phyloP scores from a whole-genome alignment of 2,797 vertebrate species.

The Lateolabrax maculatus region DNA sequence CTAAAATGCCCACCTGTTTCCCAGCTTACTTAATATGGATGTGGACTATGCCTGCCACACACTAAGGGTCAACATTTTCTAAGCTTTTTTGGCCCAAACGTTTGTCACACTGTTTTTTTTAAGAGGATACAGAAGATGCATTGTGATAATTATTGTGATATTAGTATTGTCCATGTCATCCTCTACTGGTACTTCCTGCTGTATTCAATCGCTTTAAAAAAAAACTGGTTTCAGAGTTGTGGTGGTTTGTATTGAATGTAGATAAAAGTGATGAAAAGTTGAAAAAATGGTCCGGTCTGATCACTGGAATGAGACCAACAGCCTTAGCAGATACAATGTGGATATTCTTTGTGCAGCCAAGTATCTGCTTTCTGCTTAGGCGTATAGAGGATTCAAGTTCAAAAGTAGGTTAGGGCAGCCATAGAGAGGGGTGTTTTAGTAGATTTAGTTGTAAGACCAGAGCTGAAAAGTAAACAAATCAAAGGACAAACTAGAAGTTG shows the following conservation, averaged over 20 bases:
- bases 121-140: conserved; percentile 1
- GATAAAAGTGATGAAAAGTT: not conserved
- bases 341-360: not conserved
- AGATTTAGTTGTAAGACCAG: not conserved
- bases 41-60: conserved; percentile 21
- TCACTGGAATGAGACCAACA: not conserved
- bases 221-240: not conserved
- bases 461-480: conserved; percentile 9
- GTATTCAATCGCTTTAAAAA: not conserved
- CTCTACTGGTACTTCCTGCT: not conserved
- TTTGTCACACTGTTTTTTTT: conserved; percentile 8
- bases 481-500: conserved; percentile 6
- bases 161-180: not conserved
- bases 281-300: not conserved
- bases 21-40: conserved; percentile 49
- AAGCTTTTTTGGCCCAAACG: conserved; percentile 7
- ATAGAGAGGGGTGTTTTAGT: not conserved
- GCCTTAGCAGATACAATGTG: not conserved
- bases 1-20: conserved; percentile 64
- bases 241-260: not conserved
- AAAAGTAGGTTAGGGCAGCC: not conserved
- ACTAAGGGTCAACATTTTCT: conserved; percentile 31
- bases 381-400: not conserved
- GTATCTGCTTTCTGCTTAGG: not conserved
- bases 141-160: not conserved